Evolutionary conservation across 2,797 vertebrate genomes (phyloP), one percentile per base, ranked within the genome.

Genomic region (Sorex maritimensis): DNA sequence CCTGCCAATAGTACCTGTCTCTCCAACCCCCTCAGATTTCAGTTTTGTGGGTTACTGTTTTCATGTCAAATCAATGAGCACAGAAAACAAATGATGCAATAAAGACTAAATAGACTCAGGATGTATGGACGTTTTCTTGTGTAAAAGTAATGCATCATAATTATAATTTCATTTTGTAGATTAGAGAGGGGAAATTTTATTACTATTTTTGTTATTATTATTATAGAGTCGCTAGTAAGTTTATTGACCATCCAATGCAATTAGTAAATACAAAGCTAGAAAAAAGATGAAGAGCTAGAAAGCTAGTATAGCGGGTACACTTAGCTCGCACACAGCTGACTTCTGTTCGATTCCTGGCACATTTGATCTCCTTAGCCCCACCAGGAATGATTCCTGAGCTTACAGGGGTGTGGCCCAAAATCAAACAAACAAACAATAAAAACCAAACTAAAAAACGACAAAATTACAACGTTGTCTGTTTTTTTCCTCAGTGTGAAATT

Each of bases 21-120:
- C 49, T 52, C 49, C 49, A 52, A 52, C 10, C 49, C 13, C 71
- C 91, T 97, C 88, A 89, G 34, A 94, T 82, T 95, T 95, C 87
- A 92, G 68, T 96, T 96, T 94, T 95, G 88, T 94, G 95, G 81
- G 34, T 72, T 61, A 95, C 86, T 91, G 65, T 97, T 96, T 95
- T 91, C 86, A 89, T 78, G 49, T 86, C 87, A 65, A 88, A 77
- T 91, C 86, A 96, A 6, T 92, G 78, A 95, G 86, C 93, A 94
- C 41, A 93, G 83, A 93, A 96, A 92, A 95, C 79, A 95, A 92
- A 96, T 89, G 78, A 80, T 75, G 21, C 7, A 69, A 44, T 92
- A 73, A 81, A 88, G 49, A 81, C 86, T 58, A 94, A 90, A 90
- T 82, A 77, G 84, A 80, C 75, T 94, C 80, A 92, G 58, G 34